Evolutionary conservation across 2,888 invertebrate species (phyloP), one percentile per base, ranked within the genome.

Genomic region (Patella pellucida): DNA sequence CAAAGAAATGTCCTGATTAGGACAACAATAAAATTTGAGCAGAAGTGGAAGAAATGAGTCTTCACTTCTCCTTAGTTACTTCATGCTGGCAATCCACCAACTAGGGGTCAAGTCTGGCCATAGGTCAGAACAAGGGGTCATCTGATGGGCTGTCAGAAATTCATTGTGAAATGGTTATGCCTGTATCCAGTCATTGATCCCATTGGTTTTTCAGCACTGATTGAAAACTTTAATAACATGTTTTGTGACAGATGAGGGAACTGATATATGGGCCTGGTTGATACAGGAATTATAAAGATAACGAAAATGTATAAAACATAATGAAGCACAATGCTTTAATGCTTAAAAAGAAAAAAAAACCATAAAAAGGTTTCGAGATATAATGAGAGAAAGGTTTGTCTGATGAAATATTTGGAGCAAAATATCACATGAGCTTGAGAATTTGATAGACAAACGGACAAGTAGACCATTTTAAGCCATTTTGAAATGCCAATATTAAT

Each of bases 21-120:
- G 62, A 23, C 62, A 62, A 62, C 62, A 62, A 23, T 62, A 14
- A 62, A 12, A 62, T 62, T 62, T 62, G 62, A 62, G 62, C 62
- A 62, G 62, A 62, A 19, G 23, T 62, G 23, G 23, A 62, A 14
- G 62, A 62, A 62, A 62, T 62, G 62, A 62, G 23, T 62, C 23
- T 62, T 62, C 23, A 23, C 62, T 62, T 62, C 23, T 23, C 23
- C 62, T 62, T 19, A 23, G 62, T 62, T 62, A 11, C 23, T 62
- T 23, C 23, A 62, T 62, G 19, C 62, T 23, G 19, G 62, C 62
- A 23, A 62, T 62, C 62, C 19, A 62, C 62, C 62, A 62, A 23
- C 19, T 23, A 23, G 23, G 23, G 62, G 23, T 62, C 62, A 62
- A 3, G 19, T 12, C 62, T 62, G 62, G 62, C 19, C 62, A 62